A percentile compares a stretch with the other conserved stretches of the same genome.
These are phyloP conservation scores for Drosophila erecta DNA, from an alignment of 1,140 invertebrate genomes.

Conservation along the genomic window DNA sequence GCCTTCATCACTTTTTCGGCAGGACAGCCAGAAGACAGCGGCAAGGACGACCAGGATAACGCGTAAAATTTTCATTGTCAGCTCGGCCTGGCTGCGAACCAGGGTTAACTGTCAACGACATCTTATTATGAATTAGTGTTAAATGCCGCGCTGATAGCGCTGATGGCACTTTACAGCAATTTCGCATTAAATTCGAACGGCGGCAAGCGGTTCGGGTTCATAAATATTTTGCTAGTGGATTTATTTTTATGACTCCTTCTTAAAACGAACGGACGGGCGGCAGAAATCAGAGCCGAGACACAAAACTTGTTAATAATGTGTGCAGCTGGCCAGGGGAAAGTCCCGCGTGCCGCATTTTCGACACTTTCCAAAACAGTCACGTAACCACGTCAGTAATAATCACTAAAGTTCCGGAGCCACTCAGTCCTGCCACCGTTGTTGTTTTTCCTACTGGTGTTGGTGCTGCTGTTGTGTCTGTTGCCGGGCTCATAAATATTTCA, in stretches of 20 bases:
- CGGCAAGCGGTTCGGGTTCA: conserved; percentile 36
- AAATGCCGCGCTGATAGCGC: conserved; percentile 77
- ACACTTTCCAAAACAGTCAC: conserved; percentile 84
- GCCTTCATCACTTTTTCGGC: conserved; percentile 67
- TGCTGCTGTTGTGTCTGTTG: conserved; percentile 25
- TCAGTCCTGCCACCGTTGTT: conserved; percentile 27
- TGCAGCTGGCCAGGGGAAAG: conserved; percentile 23
- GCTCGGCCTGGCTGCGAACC: conserved; percentile 48
- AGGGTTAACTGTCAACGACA: conserved; percentile 82
- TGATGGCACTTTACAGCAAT: conserved; percentile 75
- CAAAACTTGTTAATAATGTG: conserved; percentile 55
- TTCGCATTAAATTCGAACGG: conserved; percentile 64
- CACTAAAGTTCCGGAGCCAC: conserved; percentile 79
- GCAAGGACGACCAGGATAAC: conserved; percentile 45
- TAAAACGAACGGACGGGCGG: conserved; percentile 1
- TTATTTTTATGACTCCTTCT: conserved; percentile 71
- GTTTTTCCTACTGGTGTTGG: conserved; percentile 2
- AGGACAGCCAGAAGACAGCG: conserved; percentile 33
- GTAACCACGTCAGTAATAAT: conserved; percentile 84
- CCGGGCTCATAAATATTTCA: conserved; percentile 75
- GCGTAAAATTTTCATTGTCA: conserved; percentile 74
- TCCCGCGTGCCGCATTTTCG: conserved; percentile 79
- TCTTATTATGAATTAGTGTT: conserved; percentile 84
- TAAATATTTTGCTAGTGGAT: conserved; percentile 80
- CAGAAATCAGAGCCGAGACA: conserved; percentile 49